Percentiles rank a stretch among this genome's conserved stretches.
phyloP scores from a whole-genome alignment of 2,888 invertebrate species.

The Rapana venosa region DNA sequence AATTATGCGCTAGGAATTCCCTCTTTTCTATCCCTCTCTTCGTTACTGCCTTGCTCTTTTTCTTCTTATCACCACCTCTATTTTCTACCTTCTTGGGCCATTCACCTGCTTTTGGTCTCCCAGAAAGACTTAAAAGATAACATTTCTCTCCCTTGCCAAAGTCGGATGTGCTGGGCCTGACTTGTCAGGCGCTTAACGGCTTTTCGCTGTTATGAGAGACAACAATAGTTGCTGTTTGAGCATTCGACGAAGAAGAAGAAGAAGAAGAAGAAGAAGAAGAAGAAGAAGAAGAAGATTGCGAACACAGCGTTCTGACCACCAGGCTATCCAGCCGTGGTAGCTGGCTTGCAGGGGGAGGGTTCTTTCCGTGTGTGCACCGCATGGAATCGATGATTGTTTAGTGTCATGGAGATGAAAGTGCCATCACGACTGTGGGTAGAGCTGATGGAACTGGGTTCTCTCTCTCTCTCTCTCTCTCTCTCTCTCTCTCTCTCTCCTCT shows the following conservation, averaged over 20 bases:
- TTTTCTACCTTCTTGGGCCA: too few relatives aligned
- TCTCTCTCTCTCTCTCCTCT: background rate
- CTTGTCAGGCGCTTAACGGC: too few relatives aligned
- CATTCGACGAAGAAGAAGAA: background rate
- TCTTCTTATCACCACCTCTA: too few relatives aligned
- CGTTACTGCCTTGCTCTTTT: too few relatives aligned
- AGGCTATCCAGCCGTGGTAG: background rate
- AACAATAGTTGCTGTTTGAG: too few relatives aligned
- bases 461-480: background rate
- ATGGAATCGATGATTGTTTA: background rate
- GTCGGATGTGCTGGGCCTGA: too few relatives aligned
- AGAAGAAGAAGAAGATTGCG: background rate
- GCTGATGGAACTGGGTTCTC: background rate
- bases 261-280: background rate
- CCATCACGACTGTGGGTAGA: background rate
- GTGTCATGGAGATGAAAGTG: slow-evolving; percentile 9
- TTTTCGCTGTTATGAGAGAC: background rate
- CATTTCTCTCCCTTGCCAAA: too few relatives aligned
- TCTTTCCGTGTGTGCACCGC: background rate
- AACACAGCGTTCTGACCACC: too few relatives aligned
- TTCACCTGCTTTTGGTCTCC: too few relatives aligned
- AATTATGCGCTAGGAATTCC: too few relatives aligned
- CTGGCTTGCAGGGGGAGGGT: background rate
- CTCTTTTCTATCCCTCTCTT: too few relatives aligned
- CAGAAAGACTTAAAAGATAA: too few relatives aligned